Base-by-base conservation (phyloP, 2,888 invertebrate genomes). In the Clanis bilineata region DNA sequence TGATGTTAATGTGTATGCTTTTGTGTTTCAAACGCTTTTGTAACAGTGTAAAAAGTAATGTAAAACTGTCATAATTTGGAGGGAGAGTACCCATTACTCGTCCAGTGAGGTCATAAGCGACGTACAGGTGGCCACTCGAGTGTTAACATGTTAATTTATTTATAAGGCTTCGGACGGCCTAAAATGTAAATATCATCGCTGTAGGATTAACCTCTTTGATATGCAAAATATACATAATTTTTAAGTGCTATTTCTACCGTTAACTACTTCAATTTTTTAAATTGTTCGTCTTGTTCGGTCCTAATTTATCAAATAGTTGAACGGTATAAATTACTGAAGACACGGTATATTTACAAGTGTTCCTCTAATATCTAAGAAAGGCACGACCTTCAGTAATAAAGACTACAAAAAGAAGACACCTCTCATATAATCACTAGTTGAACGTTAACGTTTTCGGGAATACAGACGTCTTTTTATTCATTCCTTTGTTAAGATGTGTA, bases 1-100 rank as follows among this genome's bases (percentile, higher is more conserved):
- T 45, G n/a, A 45, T 45, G 45, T 45, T 22, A 44, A n/a, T 45
- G 23, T 45, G 45, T 45, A 6, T 23, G 45, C 45, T 45, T 45
- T 23, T 23, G 23, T 25, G 6, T 10, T 51, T 15, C 25, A 28
- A 28, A 28, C 28, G 47, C 28, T 51, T 51, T 28, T 15, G 7
- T 51, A 18, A 15, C 7, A 15, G 28, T 18, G 9, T 51, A 28
- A 28, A 1, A 28, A 18, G 3, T 25, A 23, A 12, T 9, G 2
- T 23, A 25, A 25, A 47, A 23, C 25, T n/a, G 15, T 23, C 25
- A 10, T 25, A 25, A 47, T 51, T 47, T 51, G 28, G 47, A 28
- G 28, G 28, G 47, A 28, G 3, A 2, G n/a, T 47, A 22, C 23
- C 12, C 7, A 25, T 43, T 43, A 28, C 6, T 3, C 21, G n/a